Evolutionary conservation across 2,888 invertebrate genomes (phyloP).

Genomic region (Alitta virens): DNA sequence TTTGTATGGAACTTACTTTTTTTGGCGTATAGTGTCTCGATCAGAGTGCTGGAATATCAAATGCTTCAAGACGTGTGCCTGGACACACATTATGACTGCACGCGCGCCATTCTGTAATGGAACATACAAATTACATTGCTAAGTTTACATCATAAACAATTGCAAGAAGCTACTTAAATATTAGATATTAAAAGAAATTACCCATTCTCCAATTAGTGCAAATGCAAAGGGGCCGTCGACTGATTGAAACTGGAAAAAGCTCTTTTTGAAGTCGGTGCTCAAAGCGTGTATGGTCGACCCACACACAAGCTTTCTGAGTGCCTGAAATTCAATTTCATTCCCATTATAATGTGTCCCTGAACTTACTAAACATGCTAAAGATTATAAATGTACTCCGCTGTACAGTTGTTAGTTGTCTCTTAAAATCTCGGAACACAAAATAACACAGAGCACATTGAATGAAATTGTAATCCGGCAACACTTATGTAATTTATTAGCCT

Average conservation of each 20-base stretch:
- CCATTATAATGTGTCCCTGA: no score
- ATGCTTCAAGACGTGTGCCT: conserved; percentile 44
- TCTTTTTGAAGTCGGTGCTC: conserved; percentile 42
- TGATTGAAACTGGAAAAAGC: conserved; percentile 38
- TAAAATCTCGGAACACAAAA: no score
- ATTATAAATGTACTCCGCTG: no score
- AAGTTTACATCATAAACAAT: no score
- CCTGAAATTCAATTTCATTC: conserved; percentile 30
- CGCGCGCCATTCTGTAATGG: conserved; percentile 42
- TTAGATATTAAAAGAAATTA: conserved; percentile 23
- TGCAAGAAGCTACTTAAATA: no score
- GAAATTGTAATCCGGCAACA: no score
- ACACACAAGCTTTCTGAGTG: conserved; percentile 35
- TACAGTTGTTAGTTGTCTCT: no score
- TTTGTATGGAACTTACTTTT: conserved; percentile 7
- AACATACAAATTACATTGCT: neutral
- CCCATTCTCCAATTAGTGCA: conserved; percentile 42
- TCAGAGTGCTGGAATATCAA: conserved; percentile 33
- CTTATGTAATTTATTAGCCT: no score
- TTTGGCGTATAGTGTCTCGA: conserved; percentile 2
- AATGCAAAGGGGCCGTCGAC: conserved; percentile 38
- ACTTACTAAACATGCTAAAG: no score
- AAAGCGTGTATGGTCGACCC: conserved; percentile 42
- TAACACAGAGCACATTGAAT: no score
- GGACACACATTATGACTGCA: conserved; percentile 41